A percentile compares a stretch with the other conserved stretches of the same genome.
phyloP scores from a whole-genome alignment of 2,113 vertebrate genomes.

The Dicerorhinus sumatrensis region DNA sequence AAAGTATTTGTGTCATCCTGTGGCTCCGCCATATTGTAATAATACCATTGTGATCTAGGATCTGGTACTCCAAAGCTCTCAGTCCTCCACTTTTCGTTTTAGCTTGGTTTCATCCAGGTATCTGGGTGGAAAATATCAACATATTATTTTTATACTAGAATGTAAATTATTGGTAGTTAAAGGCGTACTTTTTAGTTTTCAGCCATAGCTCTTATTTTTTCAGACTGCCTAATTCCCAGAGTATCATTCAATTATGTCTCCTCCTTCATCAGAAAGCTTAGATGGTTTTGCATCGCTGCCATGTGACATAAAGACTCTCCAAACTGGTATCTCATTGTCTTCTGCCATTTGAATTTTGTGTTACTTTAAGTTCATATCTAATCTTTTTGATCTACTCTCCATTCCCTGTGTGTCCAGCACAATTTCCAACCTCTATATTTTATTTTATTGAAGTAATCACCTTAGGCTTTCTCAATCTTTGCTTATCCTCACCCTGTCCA shows the following conservation, averaged over 20 bases:
- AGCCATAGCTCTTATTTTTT: neutral
- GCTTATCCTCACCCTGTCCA: neutral
- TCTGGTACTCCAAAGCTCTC: neutral
- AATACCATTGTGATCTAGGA: neutral
- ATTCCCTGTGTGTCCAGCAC: neutral
- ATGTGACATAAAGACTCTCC: neutral
- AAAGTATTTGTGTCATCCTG: neutral
- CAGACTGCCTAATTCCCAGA: neutral
- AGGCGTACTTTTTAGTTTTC: constrained; percentile 3
- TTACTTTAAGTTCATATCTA: neutral
- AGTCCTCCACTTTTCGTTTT: neutral
- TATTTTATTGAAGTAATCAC: neutral
- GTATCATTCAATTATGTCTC: neutral
- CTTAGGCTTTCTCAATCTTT: neutral
- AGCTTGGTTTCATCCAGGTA: neutral
- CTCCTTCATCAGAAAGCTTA: neutral
- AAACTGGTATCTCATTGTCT: neutral
- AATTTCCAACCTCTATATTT: neutral
- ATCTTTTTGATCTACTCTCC: neutral
- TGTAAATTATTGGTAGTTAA: neutral
- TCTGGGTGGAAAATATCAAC: neutral
- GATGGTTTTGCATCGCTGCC: neutral
- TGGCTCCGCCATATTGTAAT: neutral
- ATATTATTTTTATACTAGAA: neutral
- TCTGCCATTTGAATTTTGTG: neutral